These are phyloP conservation scores for Plodia interpunctella DNA, from an alignment of 1,140 invertebrate genomes.

Conservation along the genomic window DNA sequence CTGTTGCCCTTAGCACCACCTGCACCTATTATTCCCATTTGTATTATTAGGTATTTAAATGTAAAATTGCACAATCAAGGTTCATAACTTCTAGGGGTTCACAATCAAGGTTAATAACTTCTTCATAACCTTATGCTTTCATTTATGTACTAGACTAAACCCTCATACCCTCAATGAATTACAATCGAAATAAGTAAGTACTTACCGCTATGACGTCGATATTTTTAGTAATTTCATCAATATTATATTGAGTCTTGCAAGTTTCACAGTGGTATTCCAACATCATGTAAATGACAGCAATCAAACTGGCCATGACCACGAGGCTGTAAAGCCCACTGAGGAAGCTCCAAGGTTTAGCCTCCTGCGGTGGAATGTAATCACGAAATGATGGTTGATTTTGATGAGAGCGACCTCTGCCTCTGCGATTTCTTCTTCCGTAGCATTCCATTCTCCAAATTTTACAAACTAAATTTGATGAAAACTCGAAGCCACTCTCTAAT, in stretches of 20 bases:
- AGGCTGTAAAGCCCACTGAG: conserved; percentile 33
- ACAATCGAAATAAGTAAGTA: conserved; percentile 14
- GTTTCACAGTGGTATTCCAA: conserved; percentile 48
- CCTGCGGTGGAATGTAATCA: not conserved
- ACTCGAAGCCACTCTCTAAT: not conserved
- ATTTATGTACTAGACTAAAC: no score
- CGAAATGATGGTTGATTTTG: not conserved
- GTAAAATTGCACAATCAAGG: no score
- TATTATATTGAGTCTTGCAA: conserved; percentile 38
- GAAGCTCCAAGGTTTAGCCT: conserved; percentile 25
- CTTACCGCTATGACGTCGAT: conserved; percentile 51
- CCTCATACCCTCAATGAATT: no score
- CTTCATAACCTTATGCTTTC: no score
- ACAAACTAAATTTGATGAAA: not conserved
- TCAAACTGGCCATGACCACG: conserved; percentile 39
- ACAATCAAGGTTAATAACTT: no score
- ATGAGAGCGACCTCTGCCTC: conserved; percentile 27
- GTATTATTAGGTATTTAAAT: no score
- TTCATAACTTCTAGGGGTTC: no score
- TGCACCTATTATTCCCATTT: no score
- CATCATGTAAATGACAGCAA: conserved; percentile 43
- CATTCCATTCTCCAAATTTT: conserved; percentile 35
- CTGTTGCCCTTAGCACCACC: no score
- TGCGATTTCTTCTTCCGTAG: conserved; percentile 33
- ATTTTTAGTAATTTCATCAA: conserved; percentile 36